A percentile compares a stretch with the other conserved stretches of the same genome.
These are phyloP conservation scores for Barbus barbus DNA, from an alignment of 2,113 vertebrate species.

Conservation along the genomic window DNA sequence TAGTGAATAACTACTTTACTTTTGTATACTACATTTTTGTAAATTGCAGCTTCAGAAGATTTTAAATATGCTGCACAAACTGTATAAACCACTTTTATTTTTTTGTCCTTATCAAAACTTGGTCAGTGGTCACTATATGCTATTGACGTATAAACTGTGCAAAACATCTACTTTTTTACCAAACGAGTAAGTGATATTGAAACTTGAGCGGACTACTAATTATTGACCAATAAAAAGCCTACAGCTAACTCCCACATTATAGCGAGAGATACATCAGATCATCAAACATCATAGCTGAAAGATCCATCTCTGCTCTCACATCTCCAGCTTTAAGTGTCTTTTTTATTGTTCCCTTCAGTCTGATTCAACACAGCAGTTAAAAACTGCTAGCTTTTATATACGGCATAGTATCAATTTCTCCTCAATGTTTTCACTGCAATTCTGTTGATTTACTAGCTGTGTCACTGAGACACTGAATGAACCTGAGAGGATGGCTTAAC, in stretches of 20 bases:
- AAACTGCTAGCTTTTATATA: neutral
- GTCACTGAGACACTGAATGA: neutral
- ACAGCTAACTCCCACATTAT: neutral
- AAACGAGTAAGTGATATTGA: neutral
- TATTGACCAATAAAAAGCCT: neutral
- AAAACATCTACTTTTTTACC: neutral
- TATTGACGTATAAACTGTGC: neutral
- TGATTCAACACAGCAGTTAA: neutral
- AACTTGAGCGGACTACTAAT: neutral
- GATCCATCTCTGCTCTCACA: neutral
- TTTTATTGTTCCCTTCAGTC: neutral
- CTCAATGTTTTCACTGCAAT: neutral
- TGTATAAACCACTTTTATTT: no score
- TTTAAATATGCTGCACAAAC: neutral
- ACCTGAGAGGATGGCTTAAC: slow-evolving; percentile 4
- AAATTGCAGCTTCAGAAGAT: neutral
- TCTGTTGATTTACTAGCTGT: slow-evolving; percentile 5
- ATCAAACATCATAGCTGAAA: neutral
- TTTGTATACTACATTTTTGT: no score
- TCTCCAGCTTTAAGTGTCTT: neutral
- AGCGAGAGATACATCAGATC: neutral
- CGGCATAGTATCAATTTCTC: neutral
- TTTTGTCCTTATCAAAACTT: no score
- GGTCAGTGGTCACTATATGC: no score
- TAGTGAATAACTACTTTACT: neutral